Evolutionary conservation across 1,140 invertebrate species (phyloP).

Genomic region (Cotesia typhae): DNA sequence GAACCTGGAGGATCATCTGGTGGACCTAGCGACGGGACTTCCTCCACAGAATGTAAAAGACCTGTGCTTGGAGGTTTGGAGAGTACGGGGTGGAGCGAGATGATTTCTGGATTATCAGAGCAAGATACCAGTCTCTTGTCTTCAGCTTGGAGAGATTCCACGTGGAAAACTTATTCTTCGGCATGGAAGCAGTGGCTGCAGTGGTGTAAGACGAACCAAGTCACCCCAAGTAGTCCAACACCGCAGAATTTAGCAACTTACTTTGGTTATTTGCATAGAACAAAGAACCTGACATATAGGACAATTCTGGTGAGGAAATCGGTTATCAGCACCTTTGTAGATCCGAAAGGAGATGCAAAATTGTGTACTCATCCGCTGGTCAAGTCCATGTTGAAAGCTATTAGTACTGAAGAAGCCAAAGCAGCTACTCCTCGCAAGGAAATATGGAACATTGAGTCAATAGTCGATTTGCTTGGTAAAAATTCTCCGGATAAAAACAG

Average conservation of each 20-base stretch:
- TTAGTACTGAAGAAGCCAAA: background rate
- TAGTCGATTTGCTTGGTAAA: too few relatives aligned
- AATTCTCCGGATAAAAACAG: too few relatives aligned
- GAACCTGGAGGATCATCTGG: too few relatives aligned
- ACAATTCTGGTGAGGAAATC: slow-evolving; percentile 31
- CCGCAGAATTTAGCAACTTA: slow-evolving; percentile 5
- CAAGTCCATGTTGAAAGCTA: slow-evolving; percentile 21
- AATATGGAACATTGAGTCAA: too few relatives aligned
- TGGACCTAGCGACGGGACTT: too few relatives aligned
- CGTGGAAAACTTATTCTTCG: slow-evolving; percentile 24
- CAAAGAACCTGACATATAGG: slow-evolving; percentile 16
- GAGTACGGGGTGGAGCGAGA: too few relatives aligned
- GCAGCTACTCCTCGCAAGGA: too few relatives aligned
- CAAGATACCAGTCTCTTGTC: too few relatives aligned
- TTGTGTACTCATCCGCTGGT: background rate
- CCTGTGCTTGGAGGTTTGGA: too few relatives aligned
- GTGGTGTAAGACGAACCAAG: background rate
- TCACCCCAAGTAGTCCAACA: background rate
- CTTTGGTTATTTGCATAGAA: background rate
- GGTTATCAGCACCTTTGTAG: background rate
- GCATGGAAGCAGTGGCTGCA: slow-evolving; percentile 36
- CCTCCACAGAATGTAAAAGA: too few relatives aligned
- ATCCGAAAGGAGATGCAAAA: slow-evolving; percentile 4
- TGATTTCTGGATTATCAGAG: too few relatives aligned
- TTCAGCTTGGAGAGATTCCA: slow-evolving; percentile 39